Evolutionary conservation across 2,888 invertebrate species (phyloP).

Genomic region (Octonoba sinensis): DNA sequence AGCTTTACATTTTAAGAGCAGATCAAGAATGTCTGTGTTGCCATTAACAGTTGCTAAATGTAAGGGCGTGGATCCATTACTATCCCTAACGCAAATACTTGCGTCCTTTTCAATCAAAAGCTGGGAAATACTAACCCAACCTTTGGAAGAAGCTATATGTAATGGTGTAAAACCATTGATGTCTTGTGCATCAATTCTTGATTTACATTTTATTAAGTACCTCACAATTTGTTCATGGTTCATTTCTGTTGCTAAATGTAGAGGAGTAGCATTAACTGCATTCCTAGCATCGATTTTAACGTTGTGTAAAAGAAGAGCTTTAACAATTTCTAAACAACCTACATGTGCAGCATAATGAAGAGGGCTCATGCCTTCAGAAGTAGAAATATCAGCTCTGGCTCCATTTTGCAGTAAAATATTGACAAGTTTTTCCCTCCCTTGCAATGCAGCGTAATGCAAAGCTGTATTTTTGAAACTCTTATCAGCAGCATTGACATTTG

Average conservation of each 20-base stretch:
- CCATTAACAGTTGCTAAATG: not conserved
- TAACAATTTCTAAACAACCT: not conserved
- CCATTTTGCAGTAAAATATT: too few relatives aligned
- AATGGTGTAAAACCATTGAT: not conserved
- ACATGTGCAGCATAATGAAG: not conserved
- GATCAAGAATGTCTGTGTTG: not conserved
- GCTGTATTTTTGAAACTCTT: not conserved
- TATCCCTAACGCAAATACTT: not conserved
- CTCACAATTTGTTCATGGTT: conserved; percentile 5
- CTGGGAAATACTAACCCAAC: not conserved
- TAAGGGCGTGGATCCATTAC: not conserved
- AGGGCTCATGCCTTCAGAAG: not conserved
- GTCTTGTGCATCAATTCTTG: conserved; percentile 1
- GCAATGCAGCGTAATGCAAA: not conserved
- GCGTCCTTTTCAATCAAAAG: conserved; percentile 12
- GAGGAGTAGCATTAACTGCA: not conserved
- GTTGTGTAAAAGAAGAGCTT: not conserved
- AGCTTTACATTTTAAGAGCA: not conserved
- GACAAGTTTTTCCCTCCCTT: not conserved
- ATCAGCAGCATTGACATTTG: conserved; percentile 6
- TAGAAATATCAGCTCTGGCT: not conserved
- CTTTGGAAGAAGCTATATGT: not conserved
- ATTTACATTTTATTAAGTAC: not conserved
- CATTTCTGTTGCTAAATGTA: not conserved
- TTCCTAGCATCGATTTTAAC: not conserved